Conservation (phyloP, 2,888 invertebrate genomes). For the Ceratothoa steindachneri region DNA sequence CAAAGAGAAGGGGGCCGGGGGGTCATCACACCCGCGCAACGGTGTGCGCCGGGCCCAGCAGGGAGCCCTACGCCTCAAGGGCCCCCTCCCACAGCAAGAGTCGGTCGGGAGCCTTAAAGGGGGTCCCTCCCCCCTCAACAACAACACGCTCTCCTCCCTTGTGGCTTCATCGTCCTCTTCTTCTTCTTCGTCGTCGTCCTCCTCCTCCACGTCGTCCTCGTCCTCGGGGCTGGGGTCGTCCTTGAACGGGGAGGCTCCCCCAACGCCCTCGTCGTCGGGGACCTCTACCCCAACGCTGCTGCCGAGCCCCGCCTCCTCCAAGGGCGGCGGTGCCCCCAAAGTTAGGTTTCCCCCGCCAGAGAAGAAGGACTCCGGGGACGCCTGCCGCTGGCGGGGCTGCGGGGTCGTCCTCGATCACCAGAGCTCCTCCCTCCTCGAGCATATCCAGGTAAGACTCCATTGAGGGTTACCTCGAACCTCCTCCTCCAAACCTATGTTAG, state of each 20-base stretch:
- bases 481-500: too few species aligned
- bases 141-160: background rate
- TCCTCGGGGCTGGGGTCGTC: slow-evolving; percentile 22
- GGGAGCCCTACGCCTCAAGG: background rate
- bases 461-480: too few species aligned
- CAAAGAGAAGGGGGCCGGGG: background rate
- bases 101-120: background rate
- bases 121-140: background rate
- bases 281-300: slow-evolving; percentile 6
- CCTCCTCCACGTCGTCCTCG: slow-evolving; percentile 16
- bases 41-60: background rate
- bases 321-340: slow-evolving; percentile 16
- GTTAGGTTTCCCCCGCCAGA: slow-evolving; percentile 30
- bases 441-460: background rate
- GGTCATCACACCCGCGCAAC: background rate
- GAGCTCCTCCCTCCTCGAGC: background rate
- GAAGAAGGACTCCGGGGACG: slow-evolving; percentile 35
- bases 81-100: background rate
- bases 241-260: background rate
- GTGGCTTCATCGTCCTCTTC: background rate
- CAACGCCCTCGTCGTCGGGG: background rate
- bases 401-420: slow-evolving; percentile 16
- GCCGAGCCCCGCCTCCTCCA: slow-evolving; percentile 25
- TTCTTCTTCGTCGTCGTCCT: background rate
- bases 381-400: slow-evolving; percentile 38